Evolutionary conservation across 2,113 vertebrate species (phyloP).

Genomic region (Aegypius monachus): DNA sequence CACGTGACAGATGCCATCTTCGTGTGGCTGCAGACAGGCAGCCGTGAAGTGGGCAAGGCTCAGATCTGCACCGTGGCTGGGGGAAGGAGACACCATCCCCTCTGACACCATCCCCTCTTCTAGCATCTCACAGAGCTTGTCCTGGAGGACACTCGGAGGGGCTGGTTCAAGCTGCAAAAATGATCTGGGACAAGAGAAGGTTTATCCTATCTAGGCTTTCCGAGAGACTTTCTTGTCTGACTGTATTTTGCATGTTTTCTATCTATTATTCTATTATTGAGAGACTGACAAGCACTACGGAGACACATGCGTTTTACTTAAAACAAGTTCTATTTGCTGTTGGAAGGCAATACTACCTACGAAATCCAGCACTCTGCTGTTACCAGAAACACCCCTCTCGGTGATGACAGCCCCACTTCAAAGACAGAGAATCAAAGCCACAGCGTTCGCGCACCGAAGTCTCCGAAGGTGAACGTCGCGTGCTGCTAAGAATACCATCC

Average conservation of each 20-base stretch:
- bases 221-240: not conserved
- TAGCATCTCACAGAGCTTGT: not conserved
- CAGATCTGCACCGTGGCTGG: not conserved
- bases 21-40: no score
- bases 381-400: not conserved
- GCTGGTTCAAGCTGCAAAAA: not conserved
- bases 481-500: not conserved
- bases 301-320: rapidly evolving
- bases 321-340: not conserved
- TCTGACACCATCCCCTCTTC: not conserved
- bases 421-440: not conserved
- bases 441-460: rapidly evolving
- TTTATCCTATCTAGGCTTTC: not conserved
- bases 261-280: not conserved
- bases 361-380: not conserved
- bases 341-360: not conserved
- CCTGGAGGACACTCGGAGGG: not conserved
- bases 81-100: not conserved
- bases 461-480: rapidly evolving
- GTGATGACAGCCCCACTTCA: not conserved
- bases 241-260: rapidly evolving
- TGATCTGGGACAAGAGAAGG: rapidly evolving
- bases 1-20: rapidly evolving
- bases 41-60: not conserved
- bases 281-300: not conserved